phyloP scores from a whole-genome alignment of 2,797 vertebrate species.

The Sardinella longiceps region DNA sequence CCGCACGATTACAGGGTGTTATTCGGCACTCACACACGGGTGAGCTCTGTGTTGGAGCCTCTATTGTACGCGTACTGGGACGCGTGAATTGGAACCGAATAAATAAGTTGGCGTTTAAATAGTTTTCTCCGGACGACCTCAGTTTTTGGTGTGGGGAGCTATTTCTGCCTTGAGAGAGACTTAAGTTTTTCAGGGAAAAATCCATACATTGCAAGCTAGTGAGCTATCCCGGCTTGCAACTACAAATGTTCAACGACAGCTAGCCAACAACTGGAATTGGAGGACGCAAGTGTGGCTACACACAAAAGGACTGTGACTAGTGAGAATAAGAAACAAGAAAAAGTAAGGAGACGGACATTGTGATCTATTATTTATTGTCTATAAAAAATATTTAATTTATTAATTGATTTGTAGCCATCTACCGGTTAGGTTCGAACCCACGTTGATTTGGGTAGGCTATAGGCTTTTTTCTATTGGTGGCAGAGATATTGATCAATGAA shows the following conservation, averaged over 20 bases:
- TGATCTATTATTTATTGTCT: conserved; percentile 30
- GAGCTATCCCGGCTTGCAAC: conserved; percentile 68
- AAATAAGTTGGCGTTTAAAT: conserved; percentile 20
- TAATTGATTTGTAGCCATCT: background rate
- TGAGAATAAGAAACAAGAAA: conserved; percentile 42
- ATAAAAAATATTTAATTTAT: background rate
- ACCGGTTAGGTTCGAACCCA: conserved; percentile 20
- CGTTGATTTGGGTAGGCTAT: conserved; percentile 31
- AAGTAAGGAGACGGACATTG: conserved; percentile 54
- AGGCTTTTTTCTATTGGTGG: background rate
- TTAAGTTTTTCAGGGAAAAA: conserved; percentile 62
- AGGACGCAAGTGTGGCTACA: conserved; percentile 52
- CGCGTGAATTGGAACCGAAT: conserved; percentile 37
- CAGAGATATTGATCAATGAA: background rate
- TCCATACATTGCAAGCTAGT: conserved; percentile 58
- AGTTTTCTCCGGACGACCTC: background rate
- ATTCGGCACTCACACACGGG: conserved; percentile 62
- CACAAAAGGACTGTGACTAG: conserved; percentile 62
- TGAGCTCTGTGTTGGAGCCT: conserved; percentile 59
- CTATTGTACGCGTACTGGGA: conserved; percentile 66
- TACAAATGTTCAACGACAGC: conserved; percentile 69
- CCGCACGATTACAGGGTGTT: conserved; percentile 65
- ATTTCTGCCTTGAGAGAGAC: background rate
- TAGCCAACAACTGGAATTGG: conserved; percentile 65
- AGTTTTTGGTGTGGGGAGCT: background rate